Conservation (phyloP, 2,888 invertebrate genomes). For the Drosophila basisetae region DNA sequence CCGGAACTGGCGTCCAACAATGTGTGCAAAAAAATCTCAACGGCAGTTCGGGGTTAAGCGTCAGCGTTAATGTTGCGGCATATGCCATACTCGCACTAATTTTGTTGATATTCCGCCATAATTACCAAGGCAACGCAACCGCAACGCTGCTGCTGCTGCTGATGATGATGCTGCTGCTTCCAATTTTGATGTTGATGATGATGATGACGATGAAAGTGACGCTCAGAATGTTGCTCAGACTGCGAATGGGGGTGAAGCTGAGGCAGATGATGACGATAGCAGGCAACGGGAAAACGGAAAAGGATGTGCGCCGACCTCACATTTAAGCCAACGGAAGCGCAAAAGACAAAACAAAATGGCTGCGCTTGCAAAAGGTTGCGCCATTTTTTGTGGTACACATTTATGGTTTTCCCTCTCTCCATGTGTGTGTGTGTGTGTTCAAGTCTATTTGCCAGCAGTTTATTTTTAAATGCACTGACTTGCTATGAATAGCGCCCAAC, state of each 20-base stretch:
- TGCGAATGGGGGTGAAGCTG: neutral
- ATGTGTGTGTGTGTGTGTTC: constrained; percentile 12
- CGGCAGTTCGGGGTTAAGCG: constrained; percentile 54
- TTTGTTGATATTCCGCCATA: constrained; percentile 70
- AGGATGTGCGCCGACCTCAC: constrained; percentile 66
- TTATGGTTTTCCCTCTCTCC: neutral
- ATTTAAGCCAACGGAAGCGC: constrained; percentile 75
- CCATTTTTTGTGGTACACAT: constrained; percentile 57
- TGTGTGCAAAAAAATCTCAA: constrained; percentile 67
- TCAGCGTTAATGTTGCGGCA: constrained; percentile 53
- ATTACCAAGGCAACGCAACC: constrained; percentile 54
- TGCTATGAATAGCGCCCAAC: constrained; percentile 69
- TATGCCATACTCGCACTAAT: constrained; percentile 54
- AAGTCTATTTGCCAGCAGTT: constrained; percentile 72
- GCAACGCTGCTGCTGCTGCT: constrained; percentile 3
- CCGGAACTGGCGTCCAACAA: constrained; percentile 53
- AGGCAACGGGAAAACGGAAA: constrained; percentile 26
- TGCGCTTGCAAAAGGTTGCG: constrained; percentile 72
- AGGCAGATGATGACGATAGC: constrained; percentile 24
- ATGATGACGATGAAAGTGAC: constrained; percentile 12
- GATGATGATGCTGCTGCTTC: neutral
- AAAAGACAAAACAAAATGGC: constrained; percentile 78
- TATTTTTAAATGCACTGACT: constrained; percentile 74
- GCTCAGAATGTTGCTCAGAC: constrained; percentile 25
- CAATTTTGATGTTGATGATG: neutral